Evolutionary conservation across 2,113 vertebrate genomes (phyloP), one percentile per base, ranked within the genome.

Genomic region (Camelus bactrianus): DNA sequence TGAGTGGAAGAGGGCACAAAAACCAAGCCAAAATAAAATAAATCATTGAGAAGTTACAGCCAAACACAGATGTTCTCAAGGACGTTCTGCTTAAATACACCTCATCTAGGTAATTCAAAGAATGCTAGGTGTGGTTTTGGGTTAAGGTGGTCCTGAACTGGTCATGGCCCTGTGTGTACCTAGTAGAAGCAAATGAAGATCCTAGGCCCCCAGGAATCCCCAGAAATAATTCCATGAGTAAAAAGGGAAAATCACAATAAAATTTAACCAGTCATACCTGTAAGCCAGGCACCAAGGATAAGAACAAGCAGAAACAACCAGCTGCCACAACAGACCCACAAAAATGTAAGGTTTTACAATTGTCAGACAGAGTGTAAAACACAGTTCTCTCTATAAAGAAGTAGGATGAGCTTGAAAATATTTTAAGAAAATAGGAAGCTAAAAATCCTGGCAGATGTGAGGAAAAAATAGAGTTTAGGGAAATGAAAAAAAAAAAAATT

Each of bases 351-450:
- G 35, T 22, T 93, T 93, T 26, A 16, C 38, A 67, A 72, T 89
- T 38, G 17, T 91, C 30, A 54, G 32, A 67, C 5, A n/a, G 70
- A 20, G 17, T 77, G 9, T 22, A 42, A 69, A 76, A 20, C 30
- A 67, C 22, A 38, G 9, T 73, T 2, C 8, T 91, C 0, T 87
- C 35, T 91, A 80, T 80, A 83, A 87, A 96, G 75, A 90, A 94
- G 17, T 90, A 77, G 64, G 22, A 54, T 50, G 46, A 69, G 19
- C 38, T 52, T 75, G 32, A 64, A 67, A 89, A 70, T 88, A 50
- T 52, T 91, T 95, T 91, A 65, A 93, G 76, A 50, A 64, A 70
- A 84, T 3, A 65, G 28, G n/a, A 91, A 91, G 83, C 20, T 54
- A 73, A 92, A 82, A 82, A 75, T 62, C 5, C 22, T 93, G 70